Percentiles rank a stretch among this genome's conserved stretches.
Conservation (phyloP, 2,888 invertebrate species). For the Dynastes grantii region DNA sequence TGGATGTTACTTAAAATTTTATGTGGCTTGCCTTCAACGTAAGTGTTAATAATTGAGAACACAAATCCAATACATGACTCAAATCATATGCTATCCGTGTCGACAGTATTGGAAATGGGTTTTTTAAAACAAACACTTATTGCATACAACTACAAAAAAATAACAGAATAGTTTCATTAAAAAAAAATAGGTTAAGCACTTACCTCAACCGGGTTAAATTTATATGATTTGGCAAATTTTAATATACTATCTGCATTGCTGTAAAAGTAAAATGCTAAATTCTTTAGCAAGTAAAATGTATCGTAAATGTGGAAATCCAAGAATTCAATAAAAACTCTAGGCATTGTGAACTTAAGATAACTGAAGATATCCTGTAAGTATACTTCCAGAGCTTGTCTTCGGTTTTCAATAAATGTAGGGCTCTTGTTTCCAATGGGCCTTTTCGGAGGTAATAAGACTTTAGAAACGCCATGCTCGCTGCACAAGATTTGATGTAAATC, state of each 20-base stretch:
- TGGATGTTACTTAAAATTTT: constrained; percentile 88
- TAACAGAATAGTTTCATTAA: constrained; percentile 17
- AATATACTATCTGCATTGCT: constrained; percentile 81
- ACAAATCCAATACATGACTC: constrained; percentile 92
- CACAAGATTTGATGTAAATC: constrained; percentile 90
- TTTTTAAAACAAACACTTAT: constrained; percentile 90
- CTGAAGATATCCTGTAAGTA: constrained; percentile 86
- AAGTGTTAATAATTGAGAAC: constrained; percentile 81
- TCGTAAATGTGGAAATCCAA: constrained; percentile 93
- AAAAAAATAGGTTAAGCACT: constrained; percentile 41
- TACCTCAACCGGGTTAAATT: constrained; percentile 87
- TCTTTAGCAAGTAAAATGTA: constrained; percentile 88
- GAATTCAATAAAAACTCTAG: constrained; percentile 86
- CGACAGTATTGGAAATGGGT: constrained; percentile 89
- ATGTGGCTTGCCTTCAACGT: constrained; percentile 78
- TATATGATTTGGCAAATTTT: constrained; percentile 76
- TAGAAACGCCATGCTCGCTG: constrained; percentile 84
- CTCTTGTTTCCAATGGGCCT: constrained; percentile 93
- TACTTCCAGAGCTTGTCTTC: constrained; percentile 84
- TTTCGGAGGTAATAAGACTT: constrained; percentile 92
- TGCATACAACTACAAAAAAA: constrained; percentile 84
- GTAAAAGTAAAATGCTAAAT: constrained; percentile 85
- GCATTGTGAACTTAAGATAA: constrained; percentile 85
- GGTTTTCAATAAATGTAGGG: constrained; percentile 88
- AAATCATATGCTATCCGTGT: constrained; percentile 88